Base-by-base conservation (phyloP, 1,140 invertebrate species). In the Drosophila arizonae region DNA sequence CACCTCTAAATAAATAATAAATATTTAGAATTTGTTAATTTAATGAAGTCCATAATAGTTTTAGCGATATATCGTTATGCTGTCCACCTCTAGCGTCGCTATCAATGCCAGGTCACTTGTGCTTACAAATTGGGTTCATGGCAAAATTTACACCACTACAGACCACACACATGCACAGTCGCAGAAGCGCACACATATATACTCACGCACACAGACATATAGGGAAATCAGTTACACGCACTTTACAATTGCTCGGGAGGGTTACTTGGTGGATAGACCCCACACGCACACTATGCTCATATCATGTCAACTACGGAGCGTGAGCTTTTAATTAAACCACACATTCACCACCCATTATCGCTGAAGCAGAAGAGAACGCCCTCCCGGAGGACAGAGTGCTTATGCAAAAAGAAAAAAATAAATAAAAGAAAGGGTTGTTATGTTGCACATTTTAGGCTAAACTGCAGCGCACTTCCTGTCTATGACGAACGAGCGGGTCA, bases 251-350 rank as follows among this genome's bases (percentile, higher is more conserved):
- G 69, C n/a, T 73, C 54, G 52, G 70, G 68, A 26, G 58, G 67
- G 60, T 72, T 64, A 54, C 39, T 65, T 56, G 69, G 58, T 63
- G 45, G 62, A 51, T 63, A 36, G 62, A 51, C 60, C 55, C 60
- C 26, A 41, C 41, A 55, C 43, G 6, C n/a, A 46, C 15, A 41
- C 41, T 46, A 39, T 57, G 26, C n/a, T n/a, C 4, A 43, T 54
- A 45, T 56, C 46, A 60, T 66, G 10, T 48, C 46, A 58, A 69
- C 57, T 56, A 60, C 58, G 17, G 61, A 41, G 55, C 45, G 51
- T 68, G 58, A 86, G 70, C 79, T 79, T 87, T 87, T 87, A 87
- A 87, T 88, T 88, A 79, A 87, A 67, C 75, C 57, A 26, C 57
- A 26, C n/a, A 51, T 28, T 64, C 60, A 75, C 72, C 72, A 72